Conservation (phyloP, 1,140 invertebrate genomes). For the Tetranychus cinnabarinus region DNA sequence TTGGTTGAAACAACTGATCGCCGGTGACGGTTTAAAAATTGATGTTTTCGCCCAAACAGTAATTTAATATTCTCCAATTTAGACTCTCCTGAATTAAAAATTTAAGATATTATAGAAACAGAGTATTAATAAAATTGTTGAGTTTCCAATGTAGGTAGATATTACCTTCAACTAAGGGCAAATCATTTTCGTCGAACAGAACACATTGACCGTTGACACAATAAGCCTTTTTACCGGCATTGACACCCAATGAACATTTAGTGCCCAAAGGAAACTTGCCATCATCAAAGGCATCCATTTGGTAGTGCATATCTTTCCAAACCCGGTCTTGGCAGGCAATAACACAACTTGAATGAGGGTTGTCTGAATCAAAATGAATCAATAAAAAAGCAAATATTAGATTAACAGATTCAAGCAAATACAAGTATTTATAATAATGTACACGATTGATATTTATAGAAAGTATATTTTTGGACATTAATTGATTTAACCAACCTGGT, state of each 20-base stretch:
- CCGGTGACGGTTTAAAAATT: background rate
- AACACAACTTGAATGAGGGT: conserved; percentile 13
- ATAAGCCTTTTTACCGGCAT: conserved; percentile 7
- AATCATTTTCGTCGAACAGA: conserved; percentile 1
- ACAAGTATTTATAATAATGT: too few relatives aligned
- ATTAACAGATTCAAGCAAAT: background rate
- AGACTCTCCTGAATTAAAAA: conserved; percentile 6
- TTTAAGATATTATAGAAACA: background rate
- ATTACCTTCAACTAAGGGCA: conserved; percentile 8
- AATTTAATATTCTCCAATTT: background rate
- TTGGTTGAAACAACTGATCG: background rate
- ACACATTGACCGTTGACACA: conserved; percentile 15
- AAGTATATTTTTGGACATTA: too few relatives aligned
- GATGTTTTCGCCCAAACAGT: background rate
- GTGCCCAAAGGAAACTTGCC: conserved; percentile 16
- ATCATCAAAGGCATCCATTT: conserved; percentile 16
- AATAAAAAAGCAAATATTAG: background rate
- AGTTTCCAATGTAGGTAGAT: too few relatives aligned
- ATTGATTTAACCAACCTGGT: conserved; percentile 2
- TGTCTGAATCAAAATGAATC: conserved; percentile 4
- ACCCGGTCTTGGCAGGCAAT: conserved; percentile 15
- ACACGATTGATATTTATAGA: too few relatives aligned
- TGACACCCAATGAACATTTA: conserved; percentile 9
- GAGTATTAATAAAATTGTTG: too few relatives aligned
- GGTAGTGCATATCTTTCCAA: conserved; percentile 15